Evolutionary conservation across 2,888 invertebrate genomes (phyloP), one percentile per base, ranked within the genome.

Genomic region (Junonia oenone): DNA sequence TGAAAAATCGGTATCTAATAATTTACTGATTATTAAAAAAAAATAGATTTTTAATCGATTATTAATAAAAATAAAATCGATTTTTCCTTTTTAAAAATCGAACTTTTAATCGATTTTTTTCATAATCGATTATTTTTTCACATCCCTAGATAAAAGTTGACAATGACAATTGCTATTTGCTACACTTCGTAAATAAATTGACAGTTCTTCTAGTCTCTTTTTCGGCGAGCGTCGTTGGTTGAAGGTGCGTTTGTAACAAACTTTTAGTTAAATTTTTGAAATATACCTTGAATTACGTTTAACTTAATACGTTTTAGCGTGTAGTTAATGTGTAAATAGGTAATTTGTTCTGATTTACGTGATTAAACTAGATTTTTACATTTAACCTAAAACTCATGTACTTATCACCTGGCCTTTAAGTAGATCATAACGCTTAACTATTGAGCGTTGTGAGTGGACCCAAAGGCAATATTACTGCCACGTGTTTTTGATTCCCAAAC

Each of bases 191-290:
- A 37, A 29, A 19, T 45, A 38, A 37, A 14, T 46, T 50, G 31
- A 62, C 54, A 60, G 33, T 50, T 60, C 27, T 22, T 31, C 15
- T 22, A 29, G 61, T 67, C 65, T 76, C 69, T 73, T 75, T 80
- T 76, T 72, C 74, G 78, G 82, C 77, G 83, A 72, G 81, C 80
- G 69, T 78, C 74, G 73, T 70, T 67, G 59, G 56, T 68, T 66
- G 68, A 71, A 84, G 86, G 86, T 86, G 66, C 73, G 52, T 76
- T 61, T 59, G 58, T 26, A 1, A 11, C 11, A 40, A 14, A 6
- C 1, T 13, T n/a, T 15, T 9, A 37, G 26, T 40, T 14, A 29
- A 27, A 11, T 47, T 14, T 13, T 1, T 27, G 1, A 46, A 56
- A 58, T 58, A 60, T 33, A 38, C 8, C 17, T 6, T 33, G 6